A percentile compares a stretch with the other conserved stretches of the same genome.
Evolutionary conservation across 2,888 invertebrate species (phyloP).

Genomic region (Baronia brevicornis): DNA sequence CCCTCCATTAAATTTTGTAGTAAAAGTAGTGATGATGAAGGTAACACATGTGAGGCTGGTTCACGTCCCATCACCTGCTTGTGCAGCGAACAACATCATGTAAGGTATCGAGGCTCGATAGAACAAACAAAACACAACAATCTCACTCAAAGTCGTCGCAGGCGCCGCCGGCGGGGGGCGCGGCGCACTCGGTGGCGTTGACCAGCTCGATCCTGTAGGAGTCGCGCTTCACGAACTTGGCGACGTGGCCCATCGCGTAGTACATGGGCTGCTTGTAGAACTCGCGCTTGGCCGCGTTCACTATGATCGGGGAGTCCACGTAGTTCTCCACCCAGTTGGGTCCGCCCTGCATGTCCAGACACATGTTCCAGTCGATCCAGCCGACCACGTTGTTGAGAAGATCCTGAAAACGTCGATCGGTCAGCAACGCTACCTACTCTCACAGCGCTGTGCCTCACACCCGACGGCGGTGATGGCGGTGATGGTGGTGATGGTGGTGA

Average conservation of each 20-base stretch:
- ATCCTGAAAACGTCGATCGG: slow-evolving; percentile 78
- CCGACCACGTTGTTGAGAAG: slow-evolving; percentile 84
- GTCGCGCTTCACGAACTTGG: slow-evolving; percentile 48
- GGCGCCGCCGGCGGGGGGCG: not conserved
- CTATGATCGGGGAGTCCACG: slow-evolving; percentile 85
- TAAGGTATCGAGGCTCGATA: no score
- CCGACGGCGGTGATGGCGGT: no score
- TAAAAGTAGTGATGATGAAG: no score
- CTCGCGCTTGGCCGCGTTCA: slow-evolving; percentile 67
- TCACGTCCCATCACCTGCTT: no score
- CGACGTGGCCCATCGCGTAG: slow-evolving; percentile 89
- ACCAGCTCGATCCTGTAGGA: slow-evolving; percentile 5
- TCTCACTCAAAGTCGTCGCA: no score
- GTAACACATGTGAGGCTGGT: no score
- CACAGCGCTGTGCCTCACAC: no score
- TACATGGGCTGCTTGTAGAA: slow-evolving; percentile 94
- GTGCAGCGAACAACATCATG: no score
- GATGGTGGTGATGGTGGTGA: no score
- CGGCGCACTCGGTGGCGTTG: slow-evolving; percentile 2
- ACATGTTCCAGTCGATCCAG: slow-evolving; percentile 96
- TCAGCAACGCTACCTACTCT: no score
- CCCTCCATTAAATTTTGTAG: no score
- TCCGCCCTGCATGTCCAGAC: slow-evolving; percentile 83
- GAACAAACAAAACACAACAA: no score
- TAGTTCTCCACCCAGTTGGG: slow-evolving; percentile 86